Percentiles rank a stretch among this genome's conserved stretches.
phyloP scores from a whole-genome alignment of 2,797 vertebrate genomes.

The Zenarchopterus dispar region DNA sequence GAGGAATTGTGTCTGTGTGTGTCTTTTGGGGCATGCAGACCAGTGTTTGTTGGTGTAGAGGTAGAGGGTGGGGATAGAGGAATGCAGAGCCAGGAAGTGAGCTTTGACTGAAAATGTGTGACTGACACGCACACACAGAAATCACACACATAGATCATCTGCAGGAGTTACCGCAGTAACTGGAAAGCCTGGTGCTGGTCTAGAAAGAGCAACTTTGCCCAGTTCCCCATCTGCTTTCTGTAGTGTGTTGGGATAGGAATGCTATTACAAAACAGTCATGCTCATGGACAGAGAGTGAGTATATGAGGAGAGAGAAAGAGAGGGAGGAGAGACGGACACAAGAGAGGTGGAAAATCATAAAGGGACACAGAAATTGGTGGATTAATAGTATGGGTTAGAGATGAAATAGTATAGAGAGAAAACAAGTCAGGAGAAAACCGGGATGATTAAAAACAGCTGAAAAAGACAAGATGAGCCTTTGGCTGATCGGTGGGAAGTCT shows the following conservation, averaged over 20 bases:
- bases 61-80: constrained; percentile 63
- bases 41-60: constrained; percentile 15
- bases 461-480: constrained; percentile 35
- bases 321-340: constrained; percentile 24
- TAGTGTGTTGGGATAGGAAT: constrained; percentile 75
- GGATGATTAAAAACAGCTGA: constrained; percentile 11
- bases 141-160: constrained; percentile 65
- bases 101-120: constrained; percentile 6
- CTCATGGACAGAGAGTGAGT: constrained; percentile 11
- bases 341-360: constrained; percentile 12
- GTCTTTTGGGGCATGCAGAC: constrained; percentile 38
- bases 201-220: constrained; percentile 69
- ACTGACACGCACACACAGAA: constrained; percentile 38
- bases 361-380: constrained; percentile 11
- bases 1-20: constrained; percentile 34
- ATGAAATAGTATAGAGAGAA: constrained; percentile 18
- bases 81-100: constrained; percentile 77
- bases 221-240: constrained; percentile 77
- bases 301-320: not conserved
- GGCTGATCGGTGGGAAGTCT: constrained; percentile 53
- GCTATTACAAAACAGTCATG: constrained; percentile 65
- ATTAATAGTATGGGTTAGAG: constrained; percentile 4
- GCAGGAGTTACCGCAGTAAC: constrained; percentile 75
- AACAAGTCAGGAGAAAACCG: constrained; percentile 4
- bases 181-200: constrained; percentile 68